Evolutionary conservation across 2,888 invertebrate genomes (phyloP).

Genomic region (Pharmacophagus antenor): DNA sequence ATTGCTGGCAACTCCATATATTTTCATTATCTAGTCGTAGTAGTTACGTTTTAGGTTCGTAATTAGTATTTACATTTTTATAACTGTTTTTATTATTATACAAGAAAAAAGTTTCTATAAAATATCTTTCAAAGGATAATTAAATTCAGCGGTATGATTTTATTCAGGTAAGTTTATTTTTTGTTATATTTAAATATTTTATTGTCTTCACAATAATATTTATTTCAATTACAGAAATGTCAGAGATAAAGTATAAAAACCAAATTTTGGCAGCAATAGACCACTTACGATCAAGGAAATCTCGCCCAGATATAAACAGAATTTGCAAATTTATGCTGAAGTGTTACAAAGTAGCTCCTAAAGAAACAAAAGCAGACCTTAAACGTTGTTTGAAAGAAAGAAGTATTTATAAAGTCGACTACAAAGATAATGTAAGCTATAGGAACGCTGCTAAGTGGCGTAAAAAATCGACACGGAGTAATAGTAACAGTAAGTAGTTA

Average conservation of each 20-base stretch:
- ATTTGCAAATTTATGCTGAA: conserved; percentile 91
- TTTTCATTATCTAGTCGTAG: not conserved
- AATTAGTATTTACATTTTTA: not conserved
- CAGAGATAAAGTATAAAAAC: conserved; percentile 85
- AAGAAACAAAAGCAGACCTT: conserved; percentile 86
- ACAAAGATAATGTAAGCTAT: conserved; percentile 92
- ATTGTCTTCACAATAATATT: conserved; percentile 18
- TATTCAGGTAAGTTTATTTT: conserved; percentile 54
- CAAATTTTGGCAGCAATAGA: conserved; percentile 92
- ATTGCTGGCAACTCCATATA: too few relatives aligned
- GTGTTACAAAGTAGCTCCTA: conserved; percentile 85
- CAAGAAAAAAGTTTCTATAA: not conserved
- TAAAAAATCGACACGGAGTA: conserved; percentile 59
- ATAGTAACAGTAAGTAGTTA: conserved; percentile 49
- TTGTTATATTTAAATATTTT: conserved; percentile 16
- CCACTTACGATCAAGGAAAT: conserved; percentile 90
- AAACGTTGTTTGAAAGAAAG: conserved; percentile 88
- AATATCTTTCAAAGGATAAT: conserved; percentile 25
- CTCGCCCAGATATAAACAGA: conserved; percentile 90
- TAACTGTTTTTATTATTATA: not conserved
- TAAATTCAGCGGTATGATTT: conserved; percentile 71
- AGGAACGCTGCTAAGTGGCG: conserved; percentile 89
- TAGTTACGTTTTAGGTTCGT: not conserved
- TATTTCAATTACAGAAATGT: conserved; percentile 68
- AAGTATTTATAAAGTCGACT: conserved; percentile 90